A percentile compares a stretch with the other conserved stretches of the same genome.
Conservation (phyloP, 2,113 vertebrate species). For the Microcebus lehilahytsara region DNA sequence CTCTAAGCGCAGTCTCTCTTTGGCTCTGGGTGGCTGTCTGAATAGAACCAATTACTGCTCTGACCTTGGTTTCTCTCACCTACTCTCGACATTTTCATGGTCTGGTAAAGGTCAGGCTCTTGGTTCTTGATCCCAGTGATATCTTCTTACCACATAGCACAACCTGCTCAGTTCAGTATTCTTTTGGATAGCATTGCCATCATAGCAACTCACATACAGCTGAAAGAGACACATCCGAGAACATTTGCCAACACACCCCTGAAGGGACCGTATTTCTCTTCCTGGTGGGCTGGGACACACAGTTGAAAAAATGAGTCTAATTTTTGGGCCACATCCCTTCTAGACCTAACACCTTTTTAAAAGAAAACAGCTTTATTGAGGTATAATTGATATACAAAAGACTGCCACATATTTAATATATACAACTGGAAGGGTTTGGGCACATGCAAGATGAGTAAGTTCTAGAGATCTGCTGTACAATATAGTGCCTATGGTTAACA, state of each 20-base stretch:
- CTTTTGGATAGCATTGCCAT: neutral
- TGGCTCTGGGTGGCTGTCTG: neutral
- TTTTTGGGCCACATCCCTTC: neutral
- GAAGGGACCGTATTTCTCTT: neutral
- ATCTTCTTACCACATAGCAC: neutral
- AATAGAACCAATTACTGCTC: neutral
- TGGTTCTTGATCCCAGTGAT: neutral
- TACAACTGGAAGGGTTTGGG: neutral
- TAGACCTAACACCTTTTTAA: neutral
- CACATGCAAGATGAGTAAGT: neutral
- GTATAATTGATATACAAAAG: neutral
- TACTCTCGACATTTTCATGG: neutral
- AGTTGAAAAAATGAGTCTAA: neutral
- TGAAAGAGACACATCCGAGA: neutral
- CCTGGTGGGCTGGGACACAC: neutral
- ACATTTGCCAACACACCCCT: neutral
- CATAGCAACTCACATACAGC: neutral
- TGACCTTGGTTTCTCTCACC: neutral
- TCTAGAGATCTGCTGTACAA: neutral
- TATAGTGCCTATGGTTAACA: neutral
- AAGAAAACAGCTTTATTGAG: neutral
- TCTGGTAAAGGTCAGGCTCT: neutral
- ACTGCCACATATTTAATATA: neutral
- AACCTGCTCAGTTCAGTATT: neutral
- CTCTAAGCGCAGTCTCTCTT: neutral